These are phyloP conservation scores for Cirrhinus mrigala DNA, from an alignment of 2,797 vertebrate species.

Conservation along the genomic window DNA sequence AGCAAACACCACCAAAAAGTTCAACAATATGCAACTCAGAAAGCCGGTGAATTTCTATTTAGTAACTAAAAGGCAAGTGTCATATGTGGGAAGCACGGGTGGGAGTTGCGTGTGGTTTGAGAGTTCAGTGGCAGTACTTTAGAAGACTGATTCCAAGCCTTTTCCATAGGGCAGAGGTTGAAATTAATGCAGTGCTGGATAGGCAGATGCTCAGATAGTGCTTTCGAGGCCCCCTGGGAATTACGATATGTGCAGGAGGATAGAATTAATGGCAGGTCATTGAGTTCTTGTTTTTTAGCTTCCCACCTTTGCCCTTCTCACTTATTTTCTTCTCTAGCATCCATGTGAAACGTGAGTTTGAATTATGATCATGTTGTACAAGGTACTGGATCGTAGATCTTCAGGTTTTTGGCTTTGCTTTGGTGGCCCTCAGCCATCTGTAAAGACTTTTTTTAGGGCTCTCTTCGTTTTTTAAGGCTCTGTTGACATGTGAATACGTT, in stretches of 20 bases:
- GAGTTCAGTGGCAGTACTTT: background rate
- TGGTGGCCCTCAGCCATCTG: slow-evolving; percentile 6
- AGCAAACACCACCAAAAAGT: background rate
- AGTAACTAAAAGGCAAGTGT: background rate
- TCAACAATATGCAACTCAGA: background rate
- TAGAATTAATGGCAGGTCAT: slow-evolving; percentile 9
- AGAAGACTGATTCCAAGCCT: slow-evolving; percentile 5
- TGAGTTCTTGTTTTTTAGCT: slow-evolving; percentile 11
- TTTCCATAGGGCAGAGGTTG: background rate
- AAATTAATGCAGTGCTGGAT: background rate
- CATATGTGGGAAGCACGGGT: background rate
- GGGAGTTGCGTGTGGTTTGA: slow-evolving; percentile 16
- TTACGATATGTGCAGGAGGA: background rate
- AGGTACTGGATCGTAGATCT: background rate
- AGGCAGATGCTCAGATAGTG: background rate
- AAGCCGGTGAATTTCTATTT: background rate
- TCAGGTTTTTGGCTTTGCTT: slow-evolving; percentile 3
- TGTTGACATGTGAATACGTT: background rate
- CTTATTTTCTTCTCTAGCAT: background rate
- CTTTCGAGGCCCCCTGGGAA: background rate
- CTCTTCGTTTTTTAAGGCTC: background rate
- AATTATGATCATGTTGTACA: background rate
- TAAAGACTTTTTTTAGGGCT: background rate
- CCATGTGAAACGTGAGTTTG: slow-evolving; percentile 12
- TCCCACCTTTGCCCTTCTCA: slow-evolving; percentile 7